Base-by-base conservation (phyloP, 1,140 invertebrate genomes). In the Uloborus diversus region DNA sequence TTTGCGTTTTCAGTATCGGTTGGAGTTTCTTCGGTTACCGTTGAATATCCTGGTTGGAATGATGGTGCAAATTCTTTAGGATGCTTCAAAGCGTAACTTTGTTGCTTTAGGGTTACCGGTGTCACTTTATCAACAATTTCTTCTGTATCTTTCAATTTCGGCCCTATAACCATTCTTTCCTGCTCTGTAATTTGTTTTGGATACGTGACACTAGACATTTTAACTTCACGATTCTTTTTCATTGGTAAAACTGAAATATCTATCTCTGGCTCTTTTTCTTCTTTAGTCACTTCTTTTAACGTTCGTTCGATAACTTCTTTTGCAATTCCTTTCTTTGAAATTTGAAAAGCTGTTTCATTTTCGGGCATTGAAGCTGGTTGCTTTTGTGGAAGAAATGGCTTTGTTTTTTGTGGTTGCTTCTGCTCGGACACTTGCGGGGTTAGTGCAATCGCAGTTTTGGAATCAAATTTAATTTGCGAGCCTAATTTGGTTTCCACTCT, bases 181-280 rank as follows among this genome's bases (percentile, higher is more conserved):
- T 17, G 37, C 9, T 9, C 9, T 2, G 37, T 9, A 9, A 13
- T 42, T 42, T 42, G 9, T 42, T 42, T 42, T 1, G 37, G 0
- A 9, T 42, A 13, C 17, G 9, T 42, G 37, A 13, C 37, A 42
- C 37, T 42, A 2, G n/a, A n/a, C n/a, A n/a, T n/a, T n/a, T n/a
- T 37, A 9, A 65, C 47, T 23, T 35, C 23, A 23, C 47, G 62
- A 9, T 35, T 42, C 7, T 17, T 14, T 42, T 65, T 17, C n/a
- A 65, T 17, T 3, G 62, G 33, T 14, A 42, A 23, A 42, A 35
- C 62, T 49, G 79, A 51, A 14, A 78, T 56, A 66, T 81, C 71
- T n/a, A 28, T 59, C 33, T 75, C 61, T 47, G 76, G 68, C 59
- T 82, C 59, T 28, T 76, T 47, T 69, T 47, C 33, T 27, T 59